Percentiles rank a stretch among this genome's conserved stretches.
These are phyloP conservation scores for Eilema depressum DNA, from an alignment of 2,888 invertebrate species.

Conservation along the genomic window DNA sequence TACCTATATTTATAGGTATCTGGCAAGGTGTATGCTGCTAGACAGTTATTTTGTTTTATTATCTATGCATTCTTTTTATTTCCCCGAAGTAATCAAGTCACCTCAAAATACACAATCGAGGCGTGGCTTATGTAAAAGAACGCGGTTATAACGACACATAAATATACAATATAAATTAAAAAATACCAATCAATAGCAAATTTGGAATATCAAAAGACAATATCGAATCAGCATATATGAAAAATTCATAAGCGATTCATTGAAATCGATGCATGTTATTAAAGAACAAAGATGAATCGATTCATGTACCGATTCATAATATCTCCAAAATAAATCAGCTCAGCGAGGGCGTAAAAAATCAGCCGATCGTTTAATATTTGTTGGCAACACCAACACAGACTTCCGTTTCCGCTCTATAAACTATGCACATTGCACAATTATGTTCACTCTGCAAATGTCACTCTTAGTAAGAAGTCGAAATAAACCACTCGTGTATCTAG, in stretches of 20 bases:
- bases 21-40: too few species aligned
- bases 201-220: conserved; percentile 40
- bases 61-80: too few species aligned
- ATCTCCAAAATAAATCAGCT: conserved; percentile 63
- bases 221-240: conserved; percentile 43
- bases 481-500: too few species aligned
- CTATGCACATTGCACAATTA: too few species aligned
- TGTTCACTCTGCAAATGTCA: too few species aligned
- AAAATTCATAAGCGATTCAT: conserved; percentile 48
- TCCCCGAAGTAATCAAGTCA: background rate
- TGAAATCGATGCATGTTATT: conserved; percentile 55
- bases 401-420: too few species aligned
- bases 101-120: background rate
- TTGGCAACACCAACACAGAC: too few species aligned
- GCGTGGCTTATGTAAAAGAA: background rate
- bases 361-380: conserved; percentile 66
- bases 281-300: conserved; percentile 52
- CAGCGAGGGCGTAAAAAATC: conserved; percentile 63
- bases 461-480: too few species aligned
- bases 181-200: conserved; percentile 11
- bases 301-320: conserved; percentile 57
- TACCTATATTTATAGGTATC: too few species aligned
- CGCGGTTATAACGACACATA: background rate
- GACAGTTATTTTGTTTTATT: too few species aligned
- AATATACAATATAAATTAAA: conserved; percentile 17